Evolutionary conservation across 2,888 invertebrate genomes (phyloP).

Genomic region (Mantis religiosa): DNA sequence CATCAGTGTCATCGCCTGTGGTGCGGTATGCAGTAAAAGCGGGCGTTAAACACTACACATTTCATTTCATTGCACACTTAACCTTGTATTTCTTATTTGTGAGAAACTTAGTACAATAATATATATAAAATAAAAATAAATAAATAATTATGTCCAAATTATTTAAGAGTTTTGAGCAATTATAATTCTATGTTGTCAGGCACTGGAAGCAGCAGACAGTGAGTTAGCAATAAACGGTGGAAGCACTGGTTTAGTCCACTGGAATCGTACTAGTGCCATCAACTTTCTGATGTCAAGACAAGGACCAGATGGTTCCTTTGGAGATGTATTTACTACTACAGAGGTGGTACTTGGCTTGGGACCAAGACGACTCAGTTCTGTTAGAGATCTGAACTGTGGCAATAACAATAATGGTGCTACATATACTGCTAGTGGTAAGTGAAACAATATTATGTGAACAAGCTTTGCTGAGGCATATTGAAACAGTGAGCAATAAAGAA

Average conservation of each 20-base stretch:
- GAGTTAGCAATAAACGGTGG: slow-evolving; percentile 49
- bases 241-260: slow-evolving; percentile 39
- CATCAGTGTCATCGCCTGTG: too few relatives aligned
- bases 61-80: too few relatives aligned
- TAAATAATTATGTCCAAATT: too few relatives aligned
- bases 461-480: not conserved
- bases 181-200: slow-evolving; percentile 45
- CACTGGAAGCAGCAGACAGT: slow-evolving; percentile 69
- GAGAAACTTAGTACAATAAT: too few relatives aligned
- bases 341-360: slow-evolving; percentile 76
- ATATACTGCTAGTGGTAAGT: not conserved
- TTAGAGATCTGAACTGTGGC: slow-evolving; percentile 48
- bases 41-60: too few relatives aligned
- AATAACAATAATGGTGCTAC: slow-evolving; percentile 42
- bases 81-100: too few relatives aligned
- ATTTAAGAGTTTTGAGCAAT: not conserved
- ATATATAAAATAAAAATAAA: too few relatives aligned
- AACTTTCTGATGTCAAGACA: slow-evolving; percentile 71
- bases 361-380: slow-evolving; percentile 66
- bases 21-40: too few relatives aligned
- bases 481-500: not conserved
- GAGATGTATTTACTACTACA: slow-evolving; percentile 69
- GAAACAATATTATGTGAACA: not conserved
- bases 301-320: slow-evolving; percentile 74
- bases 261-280: slow-evolving; percentile 76